Conservation (phyloP, 2,888 invertebrate species). For the Drosophila diplacantha region DNA sequence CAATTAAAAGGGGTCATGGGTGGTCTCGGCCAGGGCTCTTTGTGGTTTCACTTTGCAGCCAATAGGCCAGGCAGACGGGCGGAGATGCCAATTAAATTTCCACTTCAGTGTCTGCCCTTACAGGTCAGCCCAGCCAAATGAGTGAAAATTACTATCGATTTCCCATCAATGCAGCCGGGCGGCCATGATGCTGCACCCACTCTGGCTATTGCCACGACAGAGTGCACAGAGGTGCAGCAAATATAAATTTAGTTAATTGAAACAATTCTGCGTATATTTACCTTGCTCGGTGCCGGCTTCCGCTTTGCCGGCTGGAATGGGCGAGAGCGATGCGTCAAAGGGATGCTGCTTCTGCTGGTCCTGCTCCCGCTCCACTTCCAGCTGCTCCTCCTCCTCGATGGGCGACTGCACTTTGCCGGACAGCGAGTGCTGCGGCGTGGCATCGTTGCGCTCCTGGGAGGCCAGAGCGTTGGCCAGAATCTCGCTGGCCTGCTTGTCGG, state of each 20-base stretch:
- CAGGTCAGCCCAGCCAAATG: constrained; percentile 29
- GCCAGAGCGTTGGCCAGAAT: constrained; percentile 79
- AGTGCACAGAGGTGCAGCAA: constrained; percentile 9
- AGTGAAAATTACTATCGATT: constrained; percentile 38
- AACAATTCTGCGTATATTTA: constrained; percentile 45
- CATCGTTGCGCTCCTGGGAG: constrained; percentile 69
- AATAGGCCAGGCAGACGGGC: background rate
- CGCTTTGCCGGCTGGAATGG: constrained; percentile 61
- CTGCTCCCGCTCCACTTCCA: constrained; percentile 56
- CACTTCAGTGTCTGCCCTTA: constrained; percentile 29
- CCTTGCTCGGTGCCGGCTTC: constrained; percentile 39
- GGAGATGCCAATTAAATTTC: constrained; percentile 31
- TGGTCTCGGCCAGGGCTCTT: constrained; percentile 21
- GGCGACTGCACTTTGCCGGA: constrained; percentile 74
- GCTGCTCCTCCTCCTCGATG: constrained; percentile 71
- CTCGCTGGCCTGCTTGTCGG: constrained; percentile 85
- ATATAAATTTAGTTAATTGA: constrained; percentile 35
- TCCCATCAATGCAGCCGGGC: constrained; percentile 20
- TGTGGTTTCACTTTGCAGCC: constrained; percentile 22
- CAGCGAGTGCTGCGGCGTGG: constrained; percentile 57
- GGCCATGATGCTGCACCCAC: background rate
- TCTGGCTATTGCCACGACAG: constrained; percentile 2
- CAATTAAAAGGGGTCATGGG: constrained; percentile 29
- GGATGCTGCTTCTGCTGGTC: constrained; percentile 50
- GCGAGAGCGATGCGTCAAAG: constrained; percentile 72